Evolutionary conservation across 2,797 vertebrate genomes (phyloP).

Genomic region (Antrozous pallidus): DNA sequence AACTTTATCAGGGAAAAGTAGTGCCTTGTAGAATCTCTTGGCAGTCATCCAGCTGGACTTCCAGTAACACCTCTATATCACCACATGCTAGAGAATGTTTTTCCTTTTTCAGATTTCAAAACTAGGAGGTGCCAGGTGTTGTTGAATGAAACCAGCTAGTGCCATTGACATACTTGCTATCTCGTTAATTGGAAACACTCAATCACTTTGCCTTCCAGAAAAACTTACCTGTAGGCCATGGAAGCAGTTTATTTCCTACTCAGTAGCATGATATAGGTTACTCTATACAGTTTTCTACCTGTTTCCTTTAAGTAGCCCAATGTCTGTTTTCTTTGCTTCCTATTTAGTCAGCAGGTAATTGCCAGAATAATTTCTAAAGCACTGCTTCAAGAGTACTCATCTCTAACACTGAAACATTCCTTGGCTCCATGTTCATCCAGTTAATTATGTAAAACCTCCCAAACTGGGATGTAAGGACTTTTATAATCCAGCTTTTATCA

Average conservation of each 20-base stretch:
- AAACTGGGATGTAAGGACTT: background rate
- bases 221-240: background rate
- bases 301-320: background rate
- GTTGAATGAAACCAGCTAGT: background rate
- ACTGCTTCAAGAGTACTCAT: background rate
- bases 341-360: background rate
- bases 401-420: background rate
- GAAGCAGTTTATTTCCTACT: background rate
- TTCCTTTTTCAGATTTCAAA: slow-evolving; percentile 3
- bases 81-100: background rate
- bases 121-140: background rate
- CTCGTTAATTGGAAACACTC: background rate
- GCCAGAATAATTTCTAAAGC: background rate
- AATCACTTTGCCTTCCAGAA: background rate
- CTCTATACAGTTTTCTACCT: background rate
- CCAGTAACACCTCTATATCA: background rate
- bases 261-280: background rate
- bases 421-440: background rate
- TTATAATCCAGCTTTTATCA: background rate
- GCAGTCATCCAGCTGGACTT: background rate
- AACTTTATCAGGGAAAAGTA: background rate
- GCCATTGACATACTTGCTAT: background rate
- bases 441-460: background rate
- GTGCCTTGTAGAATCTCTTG: background rate
- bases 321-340: background rate